Evolutionary conservation across 2,797 vertebrate genomes (phyloP), one percentile per base, ranked within the genome.

Genomic region (Adrianichthys oophorus): DNA sequence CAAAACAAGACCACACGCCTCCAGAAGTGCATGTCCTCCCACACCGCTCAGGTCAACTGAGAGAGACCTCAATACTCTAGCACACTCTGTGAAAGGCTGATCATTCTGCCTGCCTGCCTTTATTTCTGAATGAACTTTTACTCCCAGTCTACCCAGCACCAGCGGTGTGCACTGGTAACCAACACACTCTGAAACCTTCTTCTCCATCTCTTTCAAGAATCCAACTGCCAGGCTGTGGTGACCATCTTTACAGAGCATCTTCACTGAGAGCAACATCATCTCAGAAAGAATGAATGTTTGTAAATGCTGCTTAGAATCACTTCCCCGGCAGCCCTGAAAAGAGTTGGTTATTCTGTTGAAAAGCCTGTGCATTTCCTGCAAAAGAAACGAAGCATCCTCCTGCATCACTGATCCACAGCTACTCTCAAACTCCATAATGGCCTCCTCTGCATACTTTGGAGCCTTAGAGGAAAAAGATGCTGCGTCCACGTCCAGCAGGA

Each of bases 1-100:
- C 37, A 90, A n/a, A 17, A 95, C 50, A 5, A 96, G 81, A 65
- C 91, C 88, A 70, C 93, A 93, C 52, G 86, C 92, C 62, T 94
- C 93, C n/a, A 91, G 68, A 47, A 95, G 55, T 0, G 90, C 78
- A 40, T 90, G 86, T 26, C 78, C 77, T 0, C 89, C 85, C 1
- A 17, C 32, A 2, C 70, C 71, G 0, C 65, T 32, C 2, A 77
- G 52, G 7, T 70, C 48, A 4, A 2, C 50, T 2, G 84, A 68
- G 0, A 88, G 65, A 42, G 23, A 58, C 4, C 88, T 72, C 32
- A 97, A 66, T 8, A 71, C 40, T 1, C 77, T 78, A 0, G 90
- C 89, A n/a, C 93, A 92, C 55, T 85, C 73, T 0, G 21, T 83
- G 18, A 95, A 85, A 51, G 68, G 67, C 5, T 72, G 63, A 37